phyloP scores from a whole-genome alignment of 2,797 vertebrate genomes.

The Monodelphis domestica region DNA sequence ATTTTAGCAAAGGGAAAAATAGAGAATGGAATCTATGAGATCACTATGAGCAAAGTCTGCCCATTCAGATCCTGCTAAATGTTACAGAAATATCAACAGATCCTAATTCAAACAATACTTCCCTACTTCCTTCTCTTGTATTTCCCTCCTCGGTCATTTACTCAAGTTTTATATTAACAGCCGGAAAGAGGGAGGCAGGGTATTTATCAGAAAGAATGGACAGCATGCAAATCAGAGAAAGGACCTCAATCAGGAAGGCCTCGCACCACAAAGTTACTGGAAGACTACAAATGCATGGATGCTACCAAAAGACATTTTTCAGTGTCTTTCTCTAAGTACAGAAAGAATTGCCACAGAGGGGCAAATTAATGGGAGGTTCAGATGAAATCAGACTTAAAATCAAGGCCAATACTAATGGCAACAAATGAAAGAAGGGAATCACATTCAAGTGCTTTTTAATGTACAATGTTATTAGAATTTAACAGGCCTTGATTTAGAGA shows the following conservation, averaged over 20 bases:
- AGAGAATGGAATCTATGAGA: conserved; percentile 46
- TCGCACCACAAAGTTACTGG: conserved; percentile 52
- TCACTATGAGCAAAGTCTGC: conserved; percentile 50
- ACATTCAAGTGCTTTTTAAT: conserved; percentile 45
- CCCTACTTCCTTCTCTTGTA: neutral
- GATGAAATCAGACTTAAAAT: conserved; percentile 62
- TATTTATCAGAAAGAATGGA: conserved; percentile 70
- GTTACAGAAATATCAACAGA: conserved; percentile 42
- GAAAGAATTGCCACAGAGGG: neutral
- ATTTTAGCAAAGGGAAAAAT: conserved; percentile 25
- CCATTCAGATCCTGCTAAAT: conserved; percentile 9
- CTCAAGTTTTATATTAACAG: conserved; percentile 74
- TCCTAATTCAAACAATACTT: neutral
- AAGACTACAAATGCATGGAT: conserved; percentile 39
- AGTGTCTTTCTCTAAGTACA: conserved; percentile 7
- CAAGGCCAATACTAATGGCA: conserved; percentile 1
- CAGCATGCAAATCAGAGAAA: conserved; percentile 74
- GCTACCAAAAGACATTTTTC: conserved; percentile 3
- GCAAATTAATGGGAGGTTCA: conserved; percentile 53
- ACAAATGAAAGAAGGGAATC: conserved; percentile 49
- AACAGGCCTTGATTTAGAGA: neutral
- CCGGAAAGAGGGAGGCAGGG: conserved; percentile 56
- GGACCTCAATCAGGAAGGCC: conserved; percentile 59
- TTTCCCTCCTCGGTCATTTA: conserved; percentile 60
- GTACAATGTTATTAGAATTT: conserved; percentile 28